Conservation (phyloP, 2,797 vertebrate genomes). For the Phrynocephalus forsythii region DNA sequence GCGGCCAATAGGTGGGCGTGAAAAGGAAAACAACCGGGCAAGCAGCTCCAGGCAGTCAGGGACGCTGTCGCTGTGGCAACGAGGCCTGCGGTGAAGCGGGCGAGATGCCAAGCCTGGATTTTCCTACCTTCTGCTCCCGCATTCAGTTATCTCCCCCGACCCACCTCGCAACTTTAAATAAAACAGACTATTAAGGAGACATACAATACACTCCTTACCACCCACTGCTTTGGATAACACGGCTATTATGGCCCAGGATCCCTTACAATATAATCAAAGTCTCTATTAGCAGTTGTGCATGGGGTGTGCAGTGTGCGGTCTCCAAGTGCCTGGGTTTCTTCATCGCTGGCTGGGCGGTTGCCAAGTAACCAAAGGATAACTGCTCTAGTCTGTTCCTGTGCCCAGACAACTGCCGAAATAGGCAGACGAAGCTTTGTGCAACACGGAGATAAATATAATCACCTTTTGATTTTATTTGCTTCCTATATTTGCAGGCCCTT, state of each 20-base stretch:
- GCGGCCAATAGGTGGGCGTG: not conserved
- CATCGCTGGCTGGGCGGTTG: not conserved
- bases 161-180: not conserved
- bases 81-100: not conserved
- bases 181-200: not conserved
- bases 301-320: not conserved
- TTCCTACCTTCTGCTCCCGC: not conserved
- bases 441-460: not conserved
- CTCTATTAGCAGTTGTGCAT: not conserved
- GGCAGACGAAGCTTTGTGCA: not conserved
- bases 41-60: not conserved
- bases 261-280: not conserved
- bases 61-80: slow-evolving; percentile 40
- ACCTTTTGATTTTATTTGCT: not conserved
- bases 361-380: not conserved
- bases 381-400: not conserved
- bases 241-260: not conserved
- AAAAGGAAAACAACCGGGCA: not conserved
- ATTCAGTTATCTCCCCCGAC: too few relatives aligned
- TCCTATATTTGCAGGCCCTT: not conserved
- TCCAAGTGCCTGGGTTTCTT: not conserved
- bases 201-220: too few relatives aligned
- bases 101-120: not conserved
- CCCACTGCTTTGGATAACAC: not conserved
- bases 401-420: not conserved